Conservation (phyloP, 2,113 vertebrate species). For the Sterna hirundo region DNA sequence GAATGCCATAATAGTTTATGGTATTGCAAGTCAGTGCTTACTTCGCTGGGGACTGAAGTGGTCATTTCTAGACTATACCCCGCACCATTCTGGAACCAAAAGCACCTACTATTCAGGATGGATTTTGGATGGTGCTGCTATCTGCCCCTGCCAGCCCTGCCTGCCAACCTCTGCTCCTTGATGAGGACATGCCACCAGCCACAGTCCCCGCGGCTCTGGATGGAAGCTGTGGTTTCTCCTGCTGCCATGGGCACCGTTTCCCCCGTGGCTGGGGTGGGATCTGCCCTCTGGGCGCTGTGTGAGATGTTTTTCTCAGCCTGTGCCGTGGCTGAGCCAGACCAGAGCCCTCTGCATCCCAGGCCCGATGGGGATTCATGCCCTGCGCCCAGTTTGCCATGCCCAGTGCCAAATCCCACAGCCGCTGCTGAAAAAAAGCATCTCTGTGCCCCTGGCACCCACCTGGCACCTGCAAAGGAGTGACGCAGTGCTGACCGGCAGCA, state of each 20-base stretch:
- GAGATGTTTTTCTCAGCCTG: not conserved
- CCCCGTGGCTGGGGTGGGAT: not conserved
- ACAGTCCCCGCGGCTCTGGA: fast-evolving
- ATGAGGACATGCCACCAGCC: not conserved
- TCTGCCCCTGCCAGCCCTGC: not conserved
- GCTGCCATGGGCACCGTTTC: fast-evolving
- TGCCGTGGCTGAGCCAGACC: not conserved
- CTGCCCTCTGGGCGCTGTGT: not conserved
- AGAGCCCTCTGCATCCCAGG: not conserved
- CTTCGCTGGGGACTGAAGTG: not conserved
- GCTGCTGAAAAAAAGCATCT: not conserved
- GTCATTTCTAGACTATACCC: not conserved
- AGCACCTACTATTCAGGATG: not conserved
- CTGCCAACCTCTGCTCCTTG: not conserved
- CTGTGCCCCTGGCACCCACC: not conserved
- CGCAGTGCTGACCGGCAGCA: not conserved
- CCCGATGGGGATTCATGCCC: not conserved
- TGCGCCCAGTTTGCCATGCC: not conserved
- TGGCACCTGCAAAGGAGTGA: not conserved
- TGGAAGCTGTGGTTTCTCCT: not conserved
- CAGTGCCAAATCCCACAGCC: not conserved
- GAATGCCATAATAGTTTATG: not conserved
- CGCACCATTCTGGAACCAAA: fast-evolving
- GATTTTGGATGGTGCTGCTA: not conserved
- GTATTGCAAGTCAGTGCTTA: not conserved